Base-by-base conservation (phyloP, 2,113 vertebrate species). In the Protomyctophum bolini region DNA sequence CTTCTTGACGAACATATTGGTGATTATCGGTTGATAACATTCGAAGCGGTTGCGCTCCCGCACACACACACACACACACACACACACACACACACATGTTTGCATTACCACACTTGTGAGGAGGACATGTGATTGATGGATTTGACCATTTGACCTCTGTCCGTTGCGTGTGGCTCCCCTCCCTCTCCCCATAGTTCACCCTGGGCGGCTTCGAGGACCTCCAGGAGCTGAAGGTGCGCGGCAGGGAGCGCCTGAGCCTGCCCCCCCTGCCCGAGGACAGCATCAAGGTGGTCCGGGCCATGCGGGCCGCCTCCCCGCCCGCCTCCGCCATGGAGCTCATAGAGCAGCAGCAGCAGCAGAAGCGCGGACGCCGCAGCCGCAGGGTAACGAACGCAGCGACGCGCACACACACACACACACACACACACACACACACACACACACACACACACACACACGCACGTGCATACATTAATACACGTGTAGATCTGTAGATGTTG, bases 161-260 rank as follows among this genome's bases (percentile, higher is more conserved):
- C 41, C 33, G 33, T 2, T 41, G 1, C 33, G 3, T 41, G 33
- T 41, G 33, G 33, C 33, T 41, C 33, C 33, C 3, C n/a, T 14
- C 51, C 56, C 6, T 63, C 8, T 11, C 10, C 11, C 48, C 46
- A 41, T 82, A 99, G 97, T 97, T 99, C 86, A 98, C 97, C 1
- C 77, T 98, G 61, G 98, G 98, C 1, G 97, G 98, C 1, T 98
- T 99, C n/a, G 92, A 95, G 70, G 93, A 94, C 59, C 92, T 98
- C 2, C 97, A 98, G 91, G 83, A 83, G 57, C 89, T 95, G 93
- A 99, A 98, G 89, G 90, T 95, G 64, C 79, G 85, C 70, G 92
- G 91, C 73, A 80, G 96, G 5, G 92, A 92, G 74, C 93, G 93
- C 47, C 66, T 97, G 81, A 90, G 88, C 70, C 89, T 99, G 58